Conservation (phyloP, 2,797 vertebrate species). For the Brachymystax lenok region DNA sequence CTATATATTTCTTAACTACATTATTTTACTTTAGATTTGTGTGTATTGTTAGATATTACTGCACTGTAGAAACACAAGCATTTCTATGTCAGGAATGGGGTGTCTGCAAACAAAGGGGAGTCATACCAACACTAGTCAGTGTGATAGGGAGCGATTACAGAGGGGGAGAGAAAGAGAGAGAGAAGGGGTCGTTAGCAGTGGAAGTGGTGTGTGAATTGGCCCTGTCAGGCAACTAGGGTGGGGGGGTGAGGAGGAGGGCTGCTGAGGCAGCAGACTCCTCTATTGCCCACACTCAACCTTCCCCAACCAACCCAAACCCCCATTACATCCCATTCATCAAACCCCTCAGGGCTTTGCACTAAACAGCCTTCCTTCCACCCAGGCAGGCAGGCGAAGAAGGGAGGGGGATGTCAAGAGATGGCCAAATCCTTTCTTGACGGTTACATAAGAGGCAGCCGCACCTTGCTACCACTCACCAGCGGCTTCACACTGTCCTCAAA, state of each 20-base stretch:
- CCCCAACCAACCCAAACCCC: constrained; percentile 27
- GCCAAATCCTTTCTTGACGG: constrained; percentile 72
- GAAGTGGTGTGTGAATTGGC: constrained; percentile 30
- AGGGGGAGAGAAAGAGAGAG: no score
- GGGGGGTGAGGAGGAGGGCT: constrained; percentile 11
- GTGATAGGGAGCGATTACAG: constrained; percentile 42
- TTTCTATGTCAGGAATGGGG: constrained; percentile 49
- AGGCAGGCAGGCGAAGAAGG: constrained; percentile 35
- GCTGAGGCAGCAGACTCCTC: constrained; percentile 9
- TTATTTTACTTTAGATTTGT: no score
- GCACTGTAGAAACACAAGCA: no score
- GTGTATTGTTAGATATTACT: no score
- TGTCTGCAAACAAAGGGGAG: constrained; percentile 48
- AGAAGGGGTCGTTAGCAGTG: constrained; percentile 18
- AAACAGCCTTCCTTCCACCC: constrained; percentile 50
- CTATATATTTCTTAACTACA: no score
- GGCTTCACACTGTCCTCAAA: constrained; percentile 51
- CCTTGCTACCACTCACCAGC: constrained; percentile 36
- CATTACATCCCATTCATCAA: constrained; percentile 26
- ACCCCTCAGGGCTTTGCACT: constrained; percentile 45
- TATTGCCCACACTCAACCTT: constrained; percentile 2
- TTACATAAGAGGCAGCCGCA: constrained; percentile 77
- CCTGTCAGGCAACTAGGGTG: constrained; percentile 34
- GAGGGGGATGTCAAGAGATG: constrained; percentile 43
- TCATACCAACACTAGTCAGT: constrained; percentile 27